Percentiles rank a stretch among this genome's conserved stretches.
phyloP scores from a whole-genome alignment of 2,113 vertebrate genomes.

The Dunckerocampus dactyliophorus region DNA sequence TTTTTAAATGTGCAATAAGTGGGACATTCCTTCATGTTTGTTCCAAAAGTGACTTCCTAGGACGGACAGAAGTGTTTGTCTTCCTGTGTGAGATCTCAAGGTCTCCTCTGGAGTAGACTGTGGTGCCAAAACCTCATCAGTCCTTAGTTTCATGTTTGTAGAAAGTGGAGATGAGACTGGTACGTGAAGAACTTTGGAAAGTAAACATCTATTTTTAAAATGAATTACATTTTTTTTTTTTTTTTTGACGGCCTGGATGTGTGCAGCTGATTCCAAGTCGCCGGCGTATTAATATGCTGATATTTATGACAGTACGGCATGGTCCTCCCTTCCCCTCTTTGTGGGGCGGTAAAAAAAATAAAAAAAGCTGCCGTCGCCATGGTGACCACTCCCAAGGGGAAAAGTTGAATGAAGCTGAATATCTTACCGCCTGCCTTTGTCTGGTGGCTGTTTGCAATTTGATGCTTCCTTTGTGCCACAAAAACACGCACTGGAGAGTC shows the following conservation, averaged over 20 bases:
- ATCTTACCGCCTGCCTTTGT: constrained; percentile 41
- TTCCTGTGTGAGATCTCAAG: too few species aligned
- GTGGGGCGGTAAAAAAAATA: constrained; percentile 37
- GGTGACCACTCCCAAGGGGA: constrained; percentile 63
- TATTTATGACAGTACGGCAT: neutral
- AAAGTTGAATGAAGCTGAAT: constrained; percentile 58
- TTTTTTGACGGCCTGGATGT: constrained; percentile 6
- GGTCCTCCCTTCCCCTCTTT: constrained; percentile 21
- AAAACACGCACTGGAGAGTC: neutral
- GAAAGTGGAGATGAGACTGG: too few species aligned
- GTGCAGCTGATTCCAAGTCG: neutral
- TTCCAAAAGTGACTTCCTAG: too few species aligned
- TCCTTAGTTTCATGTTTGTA: too few species aligned
- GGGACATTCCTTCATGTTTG: too few species aligned
- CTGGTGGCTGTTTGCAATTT: constrained; percentile 36
- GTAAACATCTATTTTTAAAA: too few species aligned
- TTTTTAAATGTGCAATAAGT: too few species aligned
- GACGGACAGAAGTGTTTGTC: too few species aligned
- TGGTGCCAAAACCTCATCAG: too few species aligned
- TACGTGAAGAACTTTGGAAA: too few species aligned
- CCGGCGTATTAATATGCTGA: neutral
- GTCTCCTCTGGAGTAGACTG: too few species aligned
- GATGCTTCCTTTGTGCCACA: constrained; percentile 10
- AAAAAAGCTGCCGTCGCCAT: constrained; percentile 65
- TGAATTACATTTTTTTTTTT: too few species aligned